A percentile compares a stretch with the other conserved stretches of the same genome.
Evolutionary conservation across 2,888 invertebrate species (phyloP).

Genomic region (Helicoverpa assulta): DNA sequence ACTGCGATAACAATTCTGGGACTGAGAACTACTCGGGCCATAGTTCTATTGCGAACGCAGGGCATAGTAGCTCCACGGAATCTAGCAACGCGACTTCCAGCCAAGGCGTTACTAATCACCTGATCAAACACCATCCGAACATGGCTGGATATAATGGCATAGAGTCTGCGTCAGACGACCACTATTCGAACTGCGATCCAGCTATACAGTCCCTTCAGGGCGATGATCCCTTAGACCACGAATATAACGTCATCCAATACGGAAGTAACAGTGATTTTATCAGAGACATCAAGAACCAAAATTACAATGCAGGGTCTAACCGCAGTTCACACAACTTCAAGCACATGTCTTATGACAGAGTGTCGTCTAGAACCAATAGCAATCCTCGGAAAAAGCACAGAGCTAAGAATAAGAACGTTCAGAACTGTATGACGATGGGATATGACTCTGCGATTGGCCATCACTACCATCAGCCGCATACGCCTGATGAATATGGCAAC

Average conservation of each 20-base stretch:
- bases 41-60: constrained; percentile 89
- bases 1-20: constrained; percentile 91
- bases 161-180: constrained; percentile 88
- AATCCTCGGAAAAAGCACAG: constrained; percentile 88
- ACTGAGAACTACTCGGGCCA: constrained; percentile 92
- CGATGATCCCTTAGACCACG: constrained; percentile 87
- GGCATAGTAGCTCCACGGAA: constrained; percentile 88
- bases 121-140: constrained; percentile 88
- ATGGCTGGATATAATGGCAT: constrained; percentile 86
- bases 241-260: constrained; percentile 89
- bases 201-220: constrained; percentile 87
- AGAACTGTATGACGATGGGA: constrained; percentile 91
- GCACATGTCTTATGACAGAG: constrained; percentile 88
- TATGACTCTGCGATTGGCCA: constrained; percentile 89
- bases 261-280: constrained; percentile 88
- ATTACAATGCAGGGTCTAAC: constrained; percentile 88
- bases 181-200: constrained; percentile 89
- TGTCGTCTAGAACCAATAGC: constrained; percentile 88
- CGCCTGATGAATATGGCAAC: constrained; percentile 87
- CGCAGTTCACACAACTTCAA: constrained; percentile 89
- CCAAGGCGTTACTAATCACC: constrained; percentile 87
- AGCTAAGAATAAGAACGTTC: constrained; percentile 87
- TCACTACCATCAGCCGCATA: constrained; percentile 89
- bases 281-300: constrained; percentile 88
- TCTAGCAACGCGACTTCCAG: constrained; percentile 88